Evolutionary conservation across 1,140 invertebrate species (phyloP).

Genomic region (Leptoteleia sp.): DNA sequence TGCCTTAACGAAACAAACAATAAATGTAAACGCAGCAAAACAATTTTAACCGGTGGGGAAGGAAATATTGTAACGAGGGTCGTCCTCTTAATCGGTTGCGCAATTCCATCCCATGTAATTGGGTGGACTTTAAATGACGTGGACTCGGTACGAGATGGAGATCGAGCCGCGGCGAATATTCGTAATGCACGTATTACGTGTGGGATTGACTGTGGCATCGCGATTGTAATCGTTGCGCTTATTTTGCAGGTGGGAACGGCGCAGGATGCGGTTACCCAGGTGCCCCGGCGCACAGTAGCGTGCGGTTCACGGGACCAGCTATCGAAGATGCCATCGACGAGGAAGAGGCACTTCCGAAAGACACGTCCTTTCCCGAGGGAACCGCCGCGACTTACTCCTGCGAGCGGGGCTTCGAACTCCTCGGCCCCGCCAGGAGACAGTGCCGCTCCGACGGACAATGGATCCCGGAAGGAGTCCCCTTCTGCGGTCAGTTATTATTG

Average conservation of each 20-base stretch:
- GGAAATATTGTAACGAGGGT: slow-evolving; percentile 12
- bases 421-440: slow-evolving; percentile 90
- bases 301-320: slow-evolving; percentile 85
- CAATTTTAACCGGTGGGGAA: slow-evolving; percentile 8
- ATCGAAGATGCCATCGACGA: slow-evolving; percentile 77
- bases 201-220: not conserved
- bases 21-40: slow-evolving; percentile 7
- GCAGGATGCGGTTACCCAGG: slow-evolving; percentile 91
- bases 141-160: slow-evolving; percentile 7
- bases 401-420: slow-evolving; percentile 93
- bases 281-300: slow-evolving; percentile 92
- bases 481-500: no score
- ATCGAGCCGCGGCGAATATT: not conserved
- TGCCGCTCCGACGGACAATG: slow-evolving; percentile 90
- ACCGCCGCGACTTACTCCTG: slow-evolving; percentile 93
- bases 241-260: slow-evolving; percentile 68
- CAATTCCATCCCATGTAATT: slow-evolving; percentile 14
- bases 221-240: slow-evolving; percentile 17
- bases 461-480: slow-evolving; percentile 95
- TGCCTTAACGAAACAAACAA: not conserved
- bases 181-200: not conserved
- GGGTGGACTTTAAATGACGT: slow-evolving; percentile 3
- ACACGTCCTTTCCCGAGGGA: slow-evolving; percentile 84
- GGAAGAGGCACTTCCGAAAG: slow-evolving; percentile 77
- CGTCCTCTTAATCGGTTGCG: slow-evolving; percentile 2